Evolutionary conservation across 2,888 invertebrate genomes (phyloP), one percentile per base, ranked within the genome.

Genomic region (Mallateleia sp.): DNA sequence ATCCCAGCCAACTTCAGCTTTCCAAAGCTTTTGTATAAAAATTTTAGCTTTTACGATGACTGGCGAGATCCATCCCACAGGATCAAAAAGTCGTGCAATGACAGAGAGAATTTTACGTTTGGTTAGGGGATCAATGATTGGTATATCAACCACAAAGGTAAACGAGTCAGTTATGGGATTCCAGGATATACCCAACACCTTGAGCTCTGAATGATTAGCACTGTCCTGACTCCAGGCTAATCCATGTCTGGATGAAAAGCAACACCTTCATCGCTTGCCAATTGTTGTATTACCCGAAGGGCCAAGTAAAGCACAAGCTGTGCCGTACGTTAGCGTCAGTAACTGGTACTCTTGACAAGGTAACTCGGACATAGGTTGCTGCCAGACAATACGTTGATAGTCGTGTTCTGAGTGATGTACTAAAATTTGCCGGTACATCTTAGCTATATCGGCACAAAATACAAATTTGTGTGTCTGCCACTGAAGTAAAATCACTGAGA

Each of bases 271-370:
- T 69, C 69, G 1, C 2, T 9, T 1, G 71, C 71, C 11, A 91
- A 28, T 34, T 89, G 88, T 42, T 90, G 62, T 15, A 90, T 34
- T 42, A 75, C 71, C 42, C 87, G 38, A 0, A 83, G 83, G 4
- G 91, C 88, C 4, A 89, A 28, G 66, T 71, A 91, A 15, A 9
- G 89, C 90, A 22, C 84, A 75, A 34, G 88, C 87, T 0, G 88
- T 90, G 1, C 92, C 91, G 42, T 91, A 91, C 0, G 91, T 91
- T 2, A 91, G 89, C 6, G 90, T 91, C 1, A 24, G 2, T 3
- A 52, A 18, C 2, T 14, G 78, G 2, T 77, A 25, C 22, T 50
- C 52, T n/a, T n/a, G n/a, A n/a, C n/a, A n/a, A n/a, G n/a, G n/a
- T n/a, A n/a, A n/a, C 5, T 6, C 28, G 28, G 28, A 8, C 5